Evolutionary conservation across 2,797 vertebrate genomes (phyloP).

Genomic region (Scleropages formosus): DNA sequence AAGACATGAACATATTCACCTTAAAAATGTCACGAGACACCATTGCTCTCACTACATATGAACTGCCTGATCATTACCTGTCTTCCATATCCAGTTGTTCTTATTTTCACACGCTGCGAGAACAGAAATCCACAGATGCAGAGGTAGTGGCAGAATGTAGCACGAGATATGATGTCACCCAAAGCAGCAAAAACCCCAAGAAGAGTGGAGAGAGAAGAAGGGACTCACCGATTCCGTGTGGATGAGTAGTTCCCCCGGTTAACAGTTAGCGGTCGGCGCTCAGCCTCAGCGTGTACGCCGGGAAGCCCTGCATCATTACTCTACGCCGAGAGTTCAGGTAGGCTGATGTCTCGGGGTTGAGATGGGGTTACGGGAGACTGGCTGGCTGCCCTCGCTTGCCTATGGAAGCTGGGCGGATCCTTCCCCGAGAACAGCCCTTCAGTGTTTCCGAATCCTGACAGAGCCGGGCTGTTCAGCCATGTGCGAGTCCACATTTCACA

Average conservation of each 20-base stretch:
- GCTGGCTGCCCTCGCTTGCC: conserved; percentile 43
- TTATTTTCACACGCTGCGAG: conserved; percentile 1
- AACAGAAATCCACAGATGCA: conserved; percentile 1
- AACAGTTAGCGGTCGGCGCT: conserved; percentile 36
- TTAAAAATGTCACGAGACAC: conserved; percentile 17
- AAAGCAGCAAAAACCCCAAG: conserved; percentile 2
- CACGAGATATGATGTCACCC: not conserved
- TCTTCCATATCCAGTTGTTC: not conserved
- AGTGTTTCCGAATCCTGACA: conserved; percentile 48
- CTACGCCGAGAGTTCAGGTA: conserved; percentile 46
- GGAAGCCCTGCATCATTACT: conserved; percentile 46
- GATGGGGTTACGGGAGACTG: conserved; percentile 54
- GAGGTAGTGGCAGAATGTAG: not conserved
- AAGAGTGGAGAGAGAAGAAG: conserved; percentile 17
- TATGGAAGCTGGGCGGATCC: conserved; percentile 26
- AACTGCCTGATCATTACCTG: not conserved
- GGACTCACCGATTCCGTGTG: conserved; percentile 50
- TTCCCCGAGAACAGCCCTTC: conserved; percentile 40
- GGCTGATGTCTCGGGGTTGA: conserved; percentile 52
- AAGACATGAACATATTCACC: conserved; percentile 31
- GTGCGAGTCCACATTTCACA: conserved; percentile 56
- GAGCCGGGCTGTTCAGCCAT: conserved; percentile 52
- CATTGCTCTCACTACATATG: not conserved
- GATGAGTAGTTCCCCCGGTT: conserved; percentile 31
- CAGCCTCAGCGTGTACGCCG: conserved; percentile 34